A percentile compares a stretch with the other conserved stretches of the same genome.
Evolutionary conservation across 64 coral and sea anemone species (phyloP).

Genomic region (Dendrophyllia cribrosa): DNA sequence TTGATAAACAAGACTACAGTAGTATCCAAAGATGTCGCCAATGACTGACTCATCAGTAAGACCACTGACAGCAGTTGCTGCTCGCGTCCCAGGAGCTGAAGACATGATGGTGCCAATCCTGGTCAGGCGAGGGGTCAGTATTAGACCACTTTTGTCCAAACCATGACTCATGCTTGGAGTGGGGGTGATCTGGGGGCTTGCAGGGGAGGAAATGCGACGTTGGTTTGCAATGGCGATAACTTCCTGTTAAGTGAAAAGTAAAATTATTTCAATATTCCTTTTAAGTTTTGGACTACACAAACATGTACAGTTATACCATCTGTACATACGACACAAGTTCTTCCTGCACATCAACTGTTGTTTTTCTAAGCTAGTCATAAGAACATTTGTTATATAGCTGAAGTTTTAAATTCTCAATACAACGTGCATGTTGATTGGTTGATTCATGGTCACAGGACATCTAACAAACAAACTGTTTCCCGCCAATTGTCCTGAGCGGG

Average conservation of each 20-base stretch:
- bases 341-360: too few relatives aligned
- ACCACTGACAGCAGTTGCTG: slow-evolving; percentile 90
- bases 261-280: neutral
- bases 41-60: slow-evolving; percentile 98
- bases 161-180: slow-evolving; percentile 73
- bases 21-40: slow-evolving; percentile 96
- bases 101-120: slow-evolving; percentile 85
- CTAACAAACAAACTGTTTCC: too few relatives aligned
- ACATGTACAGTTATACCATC: too few relatives aligned
- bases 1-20: slow-evolving; percentile 93
- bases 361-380: too few relatives aligned
- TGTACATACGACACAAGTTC: too few relatives aligned
- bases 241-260: slow-evolving; percentile 56
- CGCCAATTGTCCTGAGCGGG: too few relatives aligned
- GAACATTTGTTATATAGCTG: too few relatives aligned
- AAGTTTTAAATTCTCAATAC: too few relatives aligned
- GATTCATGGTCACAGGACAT: too few relatives aligned
- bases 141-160: slow-evolving; percentile 40
- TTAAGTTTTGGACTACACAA: too few relatives aligned
- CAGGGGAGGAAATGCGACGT: slow-evolving; percentile 82
- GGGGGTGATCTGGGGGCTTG: slow-evolving; percentile 70
- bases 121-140: slow-evolving; percentile 57
- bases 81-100: slow-evolving; percentile 58
- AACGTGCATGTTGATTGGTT: too few relatives aligned
- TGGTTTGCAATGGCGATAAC: slow-evolving; percentile 90